Base-by-base conservation (phyloP, 2,797 vertebrate genomes). In the Protosalanx chinensis region DNA sequence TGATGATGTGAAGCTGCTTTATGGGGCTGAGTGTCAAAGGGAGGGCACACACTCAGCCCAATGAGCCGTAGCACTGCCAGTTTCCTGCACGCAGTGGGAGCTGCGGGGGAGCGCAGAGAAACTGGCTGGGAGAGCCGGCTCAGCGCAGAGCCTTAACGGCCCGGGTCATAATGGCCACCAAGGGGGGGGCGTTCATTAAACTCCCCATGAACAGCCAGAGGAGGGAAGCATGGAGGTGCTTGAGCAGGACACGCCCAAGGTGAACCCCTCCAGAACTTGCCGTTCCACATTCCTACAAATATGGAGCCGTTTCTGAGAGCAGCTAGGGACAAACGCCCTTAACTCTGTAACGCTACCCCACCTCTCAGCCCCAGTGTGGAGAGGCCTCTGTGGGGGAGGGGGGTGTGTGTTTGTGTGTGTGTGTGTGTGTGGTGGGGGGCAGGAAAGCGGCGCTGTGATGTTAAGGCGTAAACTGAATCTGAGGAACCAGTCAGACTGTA, bases 1-100 rank as follows among this genome's bases (percentile, higher is more conserved):
- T 88, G 87, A 90, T 88, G 89, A 85, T 88, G 86, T 89, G 86
- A 82, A 90, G 86, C 87, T 86, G 87, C 82, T 86, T 90, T 88
- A 88, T 88, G 86, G 81, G 85, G 82, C 73, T 79, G 80, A 79
- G 79, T 79, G 76, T 74, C 74, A 75, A 87, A 72, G 79, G 68
- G 57, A 82, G 67, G 80, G 87, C 86, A 84, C 51, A 56, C 51
- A 16, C 15, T 85, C 81, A 87, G 86, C 82, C 84, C 88, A 90
- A 91, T 92, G 91, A 91, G 88, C 86, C 88, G 76, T 86, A 72
- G 78, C 71, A 87, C 80, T 79, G 77, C 82, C 82, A 84, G 87
- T 83, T 88, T 85, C 79, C 77, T 79, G 81, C 83, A 74, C 86
- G 81, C 82, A 73, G 78, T 85, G 87, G 87, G 82, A 79, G 88